These are phyloP conservation scores for Channa maculata DNA, from an alignment of 2,113 vertebrate genomes.

Conservation along the genomic window DNA sequence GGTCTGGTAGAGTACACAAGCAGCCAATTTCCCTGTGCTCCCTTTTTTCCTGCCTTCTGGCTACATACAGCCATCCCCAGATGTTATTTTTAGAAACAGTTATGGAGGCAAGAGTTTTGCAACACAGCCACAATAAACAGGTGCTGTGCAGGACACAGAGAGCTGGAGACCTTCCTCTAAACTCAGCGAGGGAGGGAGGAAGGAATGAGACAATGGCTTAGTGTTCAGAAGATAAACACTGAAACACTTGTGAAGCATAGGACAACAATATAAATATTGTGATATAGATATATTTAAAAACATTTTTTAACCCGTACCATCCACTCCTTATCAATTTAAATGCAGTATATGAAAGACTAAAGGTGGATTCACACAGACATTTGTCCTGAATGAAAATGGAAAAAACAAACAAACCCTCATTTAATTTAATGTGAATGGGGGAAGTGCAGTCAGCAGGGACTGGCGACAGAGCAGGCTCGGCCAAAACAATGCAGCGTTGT, in stretches of 20 bases:
- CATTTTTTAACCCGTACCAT: no score
- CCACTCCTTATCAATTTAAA: no score
- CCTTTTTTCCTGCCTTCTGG: slow-evolving; percentile 68
- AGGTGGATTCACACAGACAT: no score
- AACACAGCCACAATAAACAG: slow-evolving; percentile 66
- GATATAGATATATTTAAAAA: no score
- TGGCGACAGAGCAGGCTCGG: no score
- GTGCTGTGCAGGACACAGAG: slow-evolving; percentile 57
- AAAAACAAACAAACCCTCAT: no score
- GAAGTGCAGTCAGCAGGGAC: no score
- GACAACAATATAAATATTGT: no score
- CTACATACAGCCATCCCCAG: slow-evolving; percentile 60
- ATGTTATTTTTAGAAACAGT: slow-evolving; percentile 81
- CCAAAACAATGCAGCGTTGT: no score
- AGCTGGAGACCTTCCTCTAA: slow-evolving; percentile 31
- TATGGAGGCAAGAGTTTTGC: slow-evolving; percentile 66
- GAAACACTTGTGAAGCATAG: slow-evolving; percentile 17
- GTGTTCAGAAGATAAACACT: background rate
- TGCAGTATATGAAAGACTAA: no score
- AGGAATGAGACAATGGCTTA: background rate
- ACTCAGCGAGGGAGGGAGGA: slow-evolving; percentile 9
- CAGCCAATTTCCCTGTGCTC: slow-evolving; percentile 69
- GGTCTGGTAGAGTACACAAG: slow-evolving; percentile 69
- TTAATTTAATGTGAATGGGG: no score
- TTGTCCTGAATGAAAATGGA: no score